These are phyloP conservation scores for Psylliodes chrysocephalus DNA, from an alignment of 2,888 invertebrate species.

Conservation along the genomic window DNA sequence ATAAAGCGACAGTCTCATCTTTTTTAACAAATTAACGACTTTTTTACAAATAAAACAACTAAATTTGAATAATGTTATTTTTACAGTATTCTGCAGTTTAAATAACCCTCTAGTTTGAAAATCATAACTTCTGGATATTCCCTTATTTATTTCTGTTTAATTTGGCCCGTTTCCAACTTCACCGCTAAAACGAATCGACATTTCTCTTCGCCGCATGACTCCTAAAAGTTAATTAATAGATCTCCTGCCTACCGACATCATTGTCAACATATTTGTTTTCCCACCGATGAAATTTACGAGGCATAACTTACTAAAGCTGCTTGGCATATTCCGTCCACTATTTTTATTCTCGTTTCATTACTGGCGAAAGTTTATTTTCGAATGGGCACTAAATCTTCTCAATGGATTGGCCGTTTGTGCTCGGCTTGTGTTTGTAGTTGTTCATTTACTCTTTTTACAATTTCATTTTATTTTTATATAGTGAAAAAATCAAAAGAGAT, in stretches of 20 bases:
- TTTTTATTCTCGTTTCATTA: not conserved
- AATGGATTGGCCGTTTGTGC: not conserved
- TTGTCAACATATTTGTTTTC: constrained; percentile 52
- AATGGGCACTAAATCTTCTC: not conserved
- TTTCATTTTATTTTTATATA: too few relatives aligned
- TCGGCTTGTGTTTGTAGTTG: not conserved
- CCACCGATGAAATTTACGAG: constrained; percentile 46
- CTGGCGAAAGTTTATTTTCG: not conserved
- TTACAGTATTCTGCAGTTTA: too few relatives aligned
- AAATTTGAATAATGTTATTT: too few relatives aligned
- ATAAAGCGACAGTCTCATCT: too few relatives aligned
- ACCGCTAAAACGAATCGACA: not conserved
- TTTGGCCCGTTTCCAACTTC: constrained; percentile 2
- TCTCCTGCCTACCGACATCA: constrained; percentile 40
- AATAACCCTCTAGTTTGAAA: too few relatives aligned
- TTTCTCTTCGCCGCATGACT: constrained; percentile 30
- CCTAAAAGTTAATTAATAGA: constrained; percentile 44
- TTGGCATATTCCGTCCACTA: not conserved
- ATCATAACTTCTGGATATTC: not conserved
- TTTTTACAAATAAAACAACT: too few relatives aligned
- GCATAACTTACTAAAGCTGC: constrained; percentile 10
- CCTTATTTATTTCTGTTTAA: not conserved
- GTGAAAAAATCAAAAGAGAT: too few relatives aligned
- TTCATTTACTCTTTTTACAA: not conserved
- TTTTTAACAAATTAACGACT: too few relatives aligned